Evolutionary conservation across 2,113 vertebrate genomes (phyloP).

Genomic region (Passerina amoena): DNA sequence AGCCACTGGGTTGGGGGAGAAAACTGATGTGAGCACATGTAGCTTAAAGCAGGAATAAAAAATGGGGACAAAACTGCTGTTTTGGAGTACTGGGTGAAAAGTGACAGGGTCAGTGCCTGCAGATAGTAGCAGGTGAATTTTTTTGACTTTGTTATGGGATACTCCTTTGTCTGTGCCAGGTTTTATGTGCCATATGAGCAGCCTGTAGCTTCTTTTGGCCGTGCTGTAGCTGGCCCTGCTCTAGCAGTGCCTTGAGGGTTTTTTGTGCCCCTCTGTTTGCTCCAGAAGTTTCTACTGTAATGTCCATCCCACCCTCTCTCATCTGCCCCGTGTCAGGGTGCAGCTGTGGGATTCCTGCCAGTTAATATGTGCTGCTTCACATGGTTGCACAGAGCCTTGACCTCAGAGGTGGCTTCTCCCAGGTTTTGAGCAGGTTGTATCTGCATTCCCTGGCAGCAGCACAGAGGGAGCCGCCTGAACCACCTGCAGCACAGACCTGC

Average conservation of each 20-base stretch:
- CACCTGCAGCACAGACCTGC: neutral
- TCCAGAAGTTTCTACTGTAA: rapidly evolving
- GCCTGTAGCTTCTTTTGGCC: neutral
- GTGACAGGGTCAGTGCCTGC: rapidly evolving
- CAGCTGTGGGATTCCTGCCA: neutral
- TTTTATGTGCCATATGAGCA: neutral
- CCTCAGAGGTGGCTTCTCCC: neutral
- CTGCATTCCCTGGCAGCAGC: neutral
- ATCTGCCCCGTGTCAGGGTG: rapidly evolving
- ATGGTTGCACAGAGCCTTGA: neutral
- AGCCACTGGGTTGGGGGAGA: neutral
- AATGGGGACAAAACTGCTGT: neutral
- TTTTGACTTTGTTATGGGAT: neutral
- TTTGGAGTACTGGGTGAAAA: neutral
- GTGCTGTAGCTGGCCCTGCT: neutral
- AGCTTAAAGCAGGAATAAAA: neutral
- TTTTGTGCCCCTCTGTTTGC: neutral
- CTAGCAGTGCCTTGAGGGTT: neutral
- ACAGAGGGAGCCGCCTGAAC: neutral
- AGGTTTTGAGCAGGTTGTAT: neutral
- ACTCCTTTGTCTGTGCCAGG: neutral
- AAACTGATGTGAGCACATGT: neutral
- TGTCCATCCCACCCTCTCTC: neutral
- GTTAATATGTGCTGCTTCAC: neutral
- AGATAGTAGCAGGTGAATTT: neutral